Evolutionary conservation across 2,113 vertebrate genomes (phyloP), one percentile per base, ranked within the genome.

Genomic region (Varanus salvator): DNA sequence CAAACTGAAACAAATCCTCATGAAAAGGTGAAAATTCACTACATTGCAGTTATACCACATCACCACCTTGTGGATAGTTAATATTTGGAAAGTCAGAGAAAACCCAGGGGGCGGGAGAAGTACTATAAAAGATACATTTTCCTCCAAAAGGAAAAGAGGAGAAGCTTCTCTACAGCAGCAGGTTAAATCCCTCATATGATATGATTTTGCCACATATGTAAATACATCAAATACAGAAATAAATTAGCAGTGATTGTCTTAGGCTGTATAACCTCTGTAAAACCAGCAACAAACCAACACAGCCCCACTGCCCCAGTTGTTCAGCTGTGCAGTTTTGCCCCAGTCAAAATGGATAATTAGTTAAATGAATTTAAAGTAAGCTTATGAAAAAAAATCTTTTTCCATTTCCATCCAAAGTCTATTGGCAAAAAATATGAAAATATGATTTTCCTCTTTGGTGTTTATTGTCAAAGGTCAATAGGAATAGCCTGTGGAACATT

Each of bases 301-400:
- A n/a, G 15, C 11, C 23, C 76, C 23, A 21, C 23, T 9, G 8
- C 17, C 60, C 60, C 78, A 91, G 84, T 90, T 80, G 21, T 64
- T 80, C 38, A 89, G 23, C 74, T 93, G 23, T 82, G 91, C 38
- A 87, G 66, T 71, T 86, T 25, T 84, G 57, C 81, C 2, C 78
- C 84, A 72, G 23, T 1, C 48, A 92, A 86, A 86, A 0, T 80
- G 74, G 83, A 89, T 76, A 80, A 87, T 1, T 64, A 69, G 81
- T 75, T 84, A 68, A 68, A 31, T 0, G 64, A 87, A 72, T 66
- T 34, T 0, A 87, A 31, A 87, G 6, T 11, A 91, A 92, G 38
- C 34, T 64, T 0, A 4, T 68, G 76, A 48, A 44, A 44, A 77
- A 44, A n/a, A 72, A n/a, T n/a, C 15, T 29, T 1, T 27, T 1